Base-by-base conservation (phyloP, 2,797 vertebrate species). In the Orientallactaga sibirica region DNA sequence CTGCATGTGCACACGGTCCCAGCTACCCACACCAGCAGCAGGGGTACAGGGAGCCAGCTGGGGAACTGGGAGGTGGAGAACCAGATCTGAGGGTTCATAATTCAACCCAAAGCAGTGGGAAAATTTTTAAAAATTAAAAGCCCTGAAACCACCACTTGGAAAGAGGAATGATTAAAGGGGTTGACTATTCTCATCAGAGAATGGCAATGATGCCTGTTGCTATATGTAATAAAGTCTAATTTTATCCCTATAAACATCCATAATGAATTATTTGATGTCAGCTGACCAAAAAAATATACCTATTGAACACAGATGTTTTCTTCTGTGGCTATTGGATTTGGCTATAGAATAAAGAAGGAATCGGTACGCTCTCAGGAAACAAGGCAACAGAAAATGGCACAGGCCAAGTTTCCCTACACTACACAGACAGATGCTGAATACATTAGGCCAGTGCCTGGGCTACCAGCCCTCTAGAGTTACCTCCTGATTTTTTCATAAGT, bases 161-260 rank as follows among this genome's bases (percentile, higher is more conserved):
- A 25, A 88, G 61, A 78, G 52, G 33, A 94, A 92, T 93, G 68
- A 43, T 90, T 95, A 89, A 93, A 94, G 48, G 64, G 27, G 61
- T 81, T 95, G 90, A 96, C 92, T 93, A 41, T n/a, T 79, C 71
- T 89, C 92, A 87, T 94, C 71, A 90, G 91, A 37, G 62, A 92
- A 93, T 90, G 75, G 58, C 43, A 82, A 94, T 86, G 82, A 93
- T 93, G 82, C 20, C 78, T 91, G 55, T 58, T 88, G 96, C 95
- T 97, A 92, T 97, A 88, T 95, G 96, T 97, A 94, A 96, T 97
- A 97, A 97, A 95, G 89, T 71, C 91, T 96, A 95, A 93, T 96
- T 95, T 96, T 85, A 95, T 91, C 75, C 74, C 78, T 92, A 91
- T 15, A 84, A 94, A 96, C 71, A 95, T 92, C 81, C 92, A 71